A percentile compares a stretch with the other conserved stretches of the same genome.
Conservation (phyloP, 2,888 invertebrate genomes). For the Conus canariensis region DNA sequence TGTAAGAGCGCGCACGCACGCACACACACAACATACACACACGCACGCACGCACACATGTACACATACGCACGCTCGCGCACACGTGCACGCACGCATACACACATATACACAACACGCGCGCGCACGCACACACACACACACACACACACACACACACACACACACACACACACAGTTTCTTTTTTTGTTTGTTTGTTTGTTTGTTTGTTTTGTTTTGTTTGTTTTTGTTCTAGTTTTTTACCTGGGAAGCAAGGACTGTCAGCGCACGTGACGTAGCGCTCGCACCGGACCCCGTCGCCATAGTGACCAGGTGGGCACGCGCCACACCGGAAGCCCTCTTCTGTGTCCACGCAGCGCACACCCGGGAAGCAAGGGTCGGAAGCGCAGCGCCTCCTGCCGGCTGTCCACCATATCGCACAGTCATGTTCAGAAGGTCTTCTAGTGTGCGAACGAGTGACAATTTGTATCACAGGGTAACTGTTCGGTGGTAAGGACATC, state of each 20-base stretch:
- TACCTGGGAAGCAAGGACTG: conserved; percentile 73
- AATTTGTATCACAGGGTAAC: too few relatives aligned
- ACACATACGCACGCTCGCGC: not conserved
- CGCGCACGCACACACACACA: not conserved
- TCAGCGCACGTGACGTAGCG: conserved; percentile 68
- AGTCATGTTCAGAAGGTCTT: too few relatives aligned
- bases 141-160: not conserved
- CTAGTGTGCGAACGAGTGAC: too few relatives aligned
- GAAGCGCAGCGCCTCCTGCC: conserved; percentile 81
- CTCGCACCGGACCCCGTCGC: conserved; percentile 86
- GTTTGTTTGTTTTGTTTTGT: too few relatives aligned
- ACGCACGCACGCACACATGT: not conserved
- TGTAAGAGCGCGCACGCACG: not conserved
- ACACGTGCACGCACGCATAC: not conserved
- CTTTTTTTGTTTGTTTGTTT: too few relatives aligned
- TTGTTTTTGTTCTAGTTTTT: not conserved
- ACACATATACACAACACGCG: not conserved
- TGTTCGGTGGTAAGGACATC: too few relatives aligned
- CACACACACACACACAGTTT: not conserved
- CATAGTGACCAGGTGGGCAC: conserved; percentile 87
- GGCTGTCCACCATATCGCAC: not conserved
- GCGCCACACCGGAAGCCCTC: conserved; percentile 80
- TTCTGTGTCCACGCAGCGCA: conserved; percentile 71
- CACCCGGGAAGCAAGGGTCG: conserved; percentile 86
- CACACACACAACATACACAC: not conserved